A percentile compares a stretch with the other conserved stretches of the same genome.
Evolutionary conservation across 2,113 vertebrate genomes (phyloP).

Genomic region (Marcusenius ussheri): DNA sequence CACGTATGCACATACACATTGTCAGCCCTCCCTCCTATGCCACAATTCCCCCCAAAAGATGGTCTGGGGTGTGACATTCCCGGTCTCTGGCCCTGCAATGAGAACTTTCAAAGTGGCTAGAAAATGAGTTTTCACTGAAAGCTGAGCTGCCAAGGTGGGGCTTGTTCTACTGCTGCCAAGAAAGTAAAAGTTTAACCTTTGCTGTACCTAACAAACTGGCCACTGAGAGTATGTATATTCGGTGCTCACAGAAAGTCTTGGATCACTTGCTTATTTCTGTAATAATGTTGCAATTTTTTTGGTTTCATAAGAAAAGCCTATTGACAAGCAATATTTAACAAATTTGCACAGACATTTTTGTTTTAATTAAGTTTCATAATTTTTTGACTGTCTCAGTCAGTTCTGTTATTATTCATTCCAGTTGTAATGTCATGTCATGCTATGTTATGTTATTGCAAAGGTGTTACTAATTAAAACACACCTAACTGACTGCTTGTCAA

Average conservation of each 20-base stretch:
- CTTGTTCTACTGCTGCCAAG: neutral
- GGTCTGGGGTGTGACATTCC: neutral
- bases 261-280: neutral
- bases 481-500: neutral
- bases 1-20: neutral
- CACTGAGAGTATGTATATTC: neutral
- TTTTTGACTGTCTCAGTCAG: neutral
- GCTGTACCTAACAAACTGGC: neutral
- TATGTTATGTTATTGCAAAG: neutral
- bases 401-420: neutral
- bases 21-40: neutral
- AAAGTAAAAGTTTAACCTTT: neutral
- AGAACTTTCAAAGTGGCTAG: neutral
- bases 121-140: neutral
- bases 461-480: neutral
- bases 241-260: neutral
- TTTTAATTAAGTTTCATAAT: neutral
- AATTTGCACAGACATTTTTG: neutral
- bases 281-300: neutral
- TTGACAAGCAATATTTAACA: neutral
- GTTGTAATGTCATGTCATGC: neutral
- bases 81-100: neutral
- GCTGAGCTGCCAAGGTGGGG: neutral
- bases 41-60: neutral
- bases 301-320: neutral